These are phyloP conservation scores for Urosaurus nigricauda DNA, from an alignment of 2,797 vertebrate species.

Conservation along the genomic window DNA sequence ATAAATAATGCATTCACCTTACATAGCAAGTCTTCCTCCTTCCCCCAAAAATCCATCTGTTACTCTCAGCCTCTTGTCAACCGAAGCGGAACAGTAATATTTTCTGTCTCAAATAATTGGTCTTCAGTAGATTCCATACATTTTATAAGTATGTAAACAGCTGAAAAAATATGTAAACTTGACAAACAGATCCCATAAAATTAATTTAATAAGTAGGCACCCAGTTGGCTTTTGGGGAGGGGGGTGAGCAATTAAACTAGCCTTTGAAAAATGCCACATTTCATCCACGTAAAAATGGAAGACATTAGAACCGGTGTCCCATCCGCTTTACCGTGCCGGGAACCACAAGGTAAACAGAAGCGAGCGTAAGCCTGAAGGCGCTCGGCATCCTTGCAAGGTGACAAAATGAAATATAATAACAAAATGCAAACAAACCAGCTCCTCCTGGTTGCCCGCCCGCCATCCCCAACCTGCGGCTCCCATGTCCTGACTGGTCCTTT, in stretches of 20 bases:
- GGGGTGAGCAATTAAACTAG: background rate
- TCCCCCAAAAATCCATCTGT: background rate
- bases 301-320: background rate
- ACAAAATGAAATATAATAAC: background rate
- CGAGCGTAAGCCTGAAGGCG: background rate
- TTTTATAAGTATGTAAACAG: background rate
- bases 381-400: background rate
- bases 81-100: background rate
- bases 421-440: background rate
- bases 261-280: background rate
- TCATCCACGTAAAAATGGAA: background rate
- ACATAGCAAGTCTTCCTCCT: background rate
- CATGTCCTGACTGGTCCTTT: constrained; percentile 72
- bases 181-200: background rate
- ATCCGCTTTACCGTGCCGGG: background rate
- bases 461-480: constrained; percentile 52
- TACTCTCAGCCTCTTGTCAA: background rate
- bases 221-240: background rate
- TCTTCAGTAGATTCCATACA: background rate
- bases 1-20: background rate
- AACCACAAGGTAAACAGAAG: background rate
- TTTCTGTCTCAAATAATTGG: too few species aligned
- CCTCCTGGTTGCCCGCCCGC: too few species aligned
- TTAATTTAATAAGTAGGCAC: background rate
- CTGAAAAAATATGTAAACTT: background rate